These are phyloP conservation scores for Pangasianodon hypophthalmus DNA, from an alignment of 2,113 vertebrate genomes.

Conservation along the genomic window DNA sequence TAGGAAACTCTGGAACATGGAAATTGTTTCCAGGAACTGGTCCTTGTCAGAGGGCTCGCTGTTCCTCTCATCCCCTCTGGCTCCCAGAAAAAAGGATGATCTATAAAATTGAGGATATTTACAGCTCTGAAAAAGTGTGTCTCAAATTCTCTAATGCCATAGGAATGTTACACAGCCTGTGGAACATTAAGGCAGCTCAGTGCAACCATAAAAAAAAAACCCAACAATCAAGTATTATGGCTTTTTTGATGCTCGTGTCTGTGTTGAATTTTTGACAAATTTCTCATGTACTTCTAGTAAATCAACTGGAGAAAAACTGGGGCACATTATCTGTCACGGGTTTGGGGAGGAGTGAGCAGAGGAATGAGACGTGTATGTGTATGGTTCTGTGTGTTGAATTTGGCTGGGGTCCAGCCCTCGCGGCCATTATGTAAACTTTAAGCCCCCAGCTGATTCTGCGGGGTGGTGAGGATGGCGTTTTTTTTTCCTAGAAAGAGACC, in stretches of 20 bases:
- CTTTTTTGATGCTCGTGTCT: neutral
- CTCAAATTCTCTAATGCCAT: slow-evolving; percentile 64
- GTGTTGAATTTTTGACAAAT: neutral
- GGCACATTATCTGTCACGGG: neutral
- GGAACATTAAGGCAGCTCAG: neutral
- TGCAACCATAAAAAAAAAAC: neutral
- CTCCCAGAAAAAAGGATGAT: slow-evolving; percentile 74
- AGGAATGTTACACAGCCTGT: slow-evolving; percentile 25
- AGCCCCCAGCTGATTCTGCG: slow-evolving; percentile 51
- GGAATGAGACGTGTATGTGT: slow-evolving; percentile 9
- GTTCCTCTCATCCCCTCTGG: neutral
- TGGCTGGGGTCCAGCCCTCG: slow-evolving; percentile 46
- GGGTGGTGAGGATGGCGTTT: neutral
- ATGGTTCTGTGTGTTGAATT: slow-evolving; percentile 37
- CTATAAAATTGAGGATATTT: slow-evolving; percentile 76
- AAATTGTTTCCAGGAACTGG: slow-evolving; percentile 21
- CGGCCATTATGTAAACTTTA: slow-evolving; percentile 52
- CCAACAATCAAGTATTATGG: neutral
- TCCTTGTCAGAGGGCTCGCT: slow-evolving; percentile 22
- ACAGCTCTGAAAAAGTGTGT: slow-evolving; percentile 71
- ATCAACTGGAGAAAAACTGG: slow-evolving; percentile 13
- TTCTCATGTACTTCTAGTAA: neutral
- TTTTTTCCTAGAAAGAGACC: slow-evolving; percentile 63
- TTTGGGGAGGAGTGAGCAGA: slow-evolving; percentile 2
- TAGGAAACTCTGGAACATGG: slow-evolving; percentile 89